Conservation (phyloP, 2,797 vertebrate genomes). For the Discoglossus pictus region DNA sequence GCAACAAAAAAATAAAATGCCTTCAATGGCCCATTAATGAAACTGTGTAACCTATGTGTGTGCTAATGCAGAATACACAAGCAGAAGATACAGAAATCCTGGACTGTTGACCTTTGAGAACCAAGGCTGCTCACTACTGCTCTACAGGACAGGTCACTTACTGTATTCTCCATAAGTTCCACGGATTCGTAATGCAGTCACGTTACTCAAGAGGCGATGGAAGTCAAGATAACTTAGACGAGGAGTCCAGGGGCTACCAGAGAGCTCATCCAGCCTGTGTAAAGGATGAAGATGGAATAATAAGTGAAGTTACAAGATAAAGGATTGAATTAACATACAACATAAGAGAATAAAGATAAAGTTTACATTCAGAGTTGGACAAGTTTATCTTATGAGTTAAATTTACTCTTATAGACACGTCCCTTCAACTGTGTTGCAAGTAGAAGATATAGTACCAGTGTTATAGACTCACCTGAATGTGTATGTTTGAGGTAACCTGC, state of each 20-base stretch:
- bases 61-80: no score
- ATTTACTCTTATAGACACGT: no score
- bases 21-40: no score
- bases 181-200: conserved; percentile 86
- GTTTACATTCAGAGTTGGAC: no score
- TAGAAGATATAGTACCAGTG: background rate
- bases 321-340: no score
- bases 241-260: conserved; percentile 81
- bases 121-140: background rate
- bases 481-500: conserved; percentile 80
- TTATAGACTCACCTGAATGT: conserved; percentile 76
- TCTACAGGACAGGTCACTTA: conserved; percentile 60
- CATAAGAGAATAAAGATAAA: no score
- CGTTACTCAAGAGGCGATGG: conserved; percentile 83
- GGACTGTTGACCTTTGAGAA: no score
- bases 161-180: conserved; percentile 88
- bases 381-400: no score
- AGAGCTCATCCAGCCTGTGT: conserved; percentile 81
- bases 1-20: no score
- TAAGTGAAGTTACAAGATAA: background rate
- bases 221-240: conserved; percentile 79
- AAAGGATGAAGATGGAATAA: background rate
- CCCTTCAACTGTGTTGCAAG: no score
- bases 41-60: no score
- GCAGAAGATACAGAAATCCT: no score